Evolutionary conservation across 2,888 invertebrate genomes (phyloP).

Genomic region (Scaptomyza parva): DNA sequence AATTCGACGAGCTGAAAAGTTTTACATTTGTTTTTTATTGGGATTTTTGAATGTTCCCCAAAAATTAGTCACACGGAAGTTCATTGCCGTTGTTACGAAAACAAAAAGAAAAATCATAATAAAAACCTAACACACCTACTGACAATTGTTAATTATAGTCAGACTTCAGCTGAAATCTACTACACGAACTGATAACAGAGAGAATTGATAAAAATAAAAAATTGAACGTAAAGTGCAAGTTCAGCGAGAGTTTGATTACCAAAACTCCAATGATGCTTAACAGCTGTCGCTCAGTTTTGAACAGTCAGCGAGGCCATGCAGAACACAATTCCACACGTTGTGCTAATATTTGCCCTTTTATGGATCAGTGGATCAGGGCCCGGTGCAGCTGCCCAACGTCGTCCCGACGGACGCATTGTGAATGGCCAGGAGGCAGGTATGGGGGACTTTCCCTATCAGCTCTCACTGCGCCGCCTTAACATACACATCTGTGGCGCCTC

Average conservation of each 20-base stretch:
- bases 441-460: conserved; percentile 81
- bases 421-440: conserved; percentile 79
- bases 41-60: conserved; percentile 9
- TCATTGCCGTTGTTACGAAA: conserved; percentile 46
- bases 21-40: neutral
- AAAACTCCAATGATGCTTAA: conserved; percentile 35
- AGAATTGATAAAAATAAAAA: conserved; percentile 51
- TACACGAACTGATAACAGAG: conserved; percentile 56
- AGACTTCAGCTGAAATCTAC: conserved; percentile 40
- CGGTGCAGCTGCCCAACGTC: conserved; percentile 26
- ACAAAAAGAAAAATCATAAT: conserved; percentile 41
- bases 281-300: conserved; percentile 53
- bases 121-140: conserved; percentile 36
- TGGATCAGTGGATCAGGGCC: conserved; percentile 7
- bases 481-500: conserved; percentile 82
- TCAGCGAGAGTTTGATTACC: conserved; percentile 5
- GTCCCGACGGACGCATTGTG: conserved; percentile 77
- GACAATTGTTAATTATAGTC: conserved; percentile 63
- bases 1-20: neutral
- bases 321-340: conserved; percentile 19
- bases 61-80: conserved; percentile 39
- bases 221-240: conserved; percentile 25
- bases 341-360: conserved; percentile 20
- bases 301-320: conserved; percentile 53
- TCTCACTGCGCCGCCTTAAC: conserved; percentile 80